Evolutionary conservation across 1,140 invertebrate genomes (phyloP).

Genomic region (Ceratitis capitata): DNA sequence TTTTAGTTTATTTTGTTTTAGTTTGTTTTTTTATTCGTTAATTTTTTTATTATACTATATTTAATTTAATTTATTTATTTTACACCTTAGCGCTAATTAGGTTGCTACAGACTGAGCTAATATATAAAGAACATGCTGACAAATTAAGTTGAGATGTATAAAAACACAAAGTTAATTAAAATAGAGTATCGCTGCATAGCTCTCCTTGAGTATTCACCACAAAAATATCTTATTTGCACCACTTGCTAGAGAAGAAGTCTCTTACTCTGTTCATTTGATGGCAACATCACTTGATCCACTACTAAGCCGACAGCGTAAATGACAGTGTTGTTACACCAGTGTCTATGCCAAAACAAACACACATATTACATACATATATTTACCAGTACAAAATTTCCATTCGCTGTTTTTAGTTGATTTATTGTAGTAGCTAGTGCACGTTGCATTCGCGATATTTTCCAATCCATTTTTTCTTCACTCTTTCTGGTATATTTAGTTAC

Average conservation of each 20-base stretch:
- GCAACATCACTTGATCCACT: not conserved
- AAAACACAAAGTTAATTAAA: not conserved
- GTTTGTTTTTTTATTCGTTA: no score
- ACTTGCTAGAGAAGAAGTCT: no score
- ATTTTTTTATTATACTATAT: no score
- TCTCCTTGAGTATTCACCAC: no score
- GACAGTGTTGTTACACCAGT: not conserved
- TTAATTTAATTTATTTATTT: no score
- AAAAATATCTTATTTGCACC: no score
- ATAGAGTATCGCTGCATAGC: no score
- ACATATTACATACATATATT: no score
- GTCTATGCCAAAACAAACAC: not conserved
- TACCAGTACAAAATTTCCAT: not conserved
- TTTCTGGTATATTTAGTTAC: not conserved
- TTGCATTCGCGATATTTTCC: no score
- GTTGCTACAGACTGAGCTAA: not conserved
- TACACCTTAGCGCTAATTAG: not conserved
- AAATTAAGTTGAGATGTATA: not conserved
- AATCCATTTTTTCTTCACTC: not conserved
- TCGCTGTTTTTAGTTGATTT: not conserved
- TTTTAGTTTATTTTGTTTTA: no score
- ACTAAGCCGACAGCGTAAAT: not conserved
- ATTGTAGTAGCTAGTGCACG: not conserved
- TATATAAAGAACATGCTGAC: not conserved
- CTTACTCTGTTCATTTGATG: conserved; percentile 4